phyloP scores from a whole-genome alignment of 2,113 vertebrate species.

The Callionymus lyra region DNA sequence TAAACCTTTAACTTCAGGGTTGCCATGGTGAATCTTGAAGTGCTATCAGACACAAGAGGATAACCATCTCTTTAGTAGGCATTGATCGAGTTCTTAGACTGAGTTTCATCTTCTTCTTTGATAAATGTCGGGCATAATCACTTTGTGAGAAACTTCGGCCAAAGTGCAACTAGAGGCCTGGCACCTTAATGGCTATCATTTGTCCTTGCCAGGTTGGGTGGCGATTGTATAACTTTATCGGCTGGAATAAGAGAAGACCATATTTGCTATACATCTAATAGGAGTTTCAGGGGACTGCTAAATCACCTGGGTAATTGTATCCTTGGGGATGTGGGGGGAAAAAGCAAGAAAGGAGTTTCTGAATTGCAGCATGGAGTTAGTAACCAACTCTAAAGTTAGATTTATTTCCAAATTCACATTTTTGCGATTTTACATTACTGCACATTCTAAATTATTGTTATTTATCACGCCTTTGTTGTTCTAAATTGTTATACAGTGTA shows the following conservation, averaged over 20 bases:
- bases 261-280: constrained; percentile 31
- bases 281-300: constrained; percentile 3
- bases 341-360: too few species aligned
- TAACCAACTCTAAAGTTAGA: too few species aligned
- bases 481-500: too few species aligned
- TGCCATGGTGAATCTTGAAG: too few species aligned
- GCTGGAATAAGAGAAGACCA: constrained; percentile 15
- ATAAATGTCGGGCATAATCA: constrained; percentile 33
- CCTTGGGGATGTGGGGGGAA: too few species aligned
- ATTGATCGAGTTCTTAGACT: constrained; percentile 13
- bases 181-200: constrained; percentile 56
- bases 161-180: constrained; percentile 45
- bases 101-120: constrained; percentile 20
- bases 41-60: constrained; percentile 13
- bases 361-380: too few species aligned
- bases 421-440: too few species aligned
- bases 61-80: constrained; percentile 25
- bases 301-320: constrained; percentile 26
- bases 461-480: too few species aligned
- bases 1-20: too few species aligned
- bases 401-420: too few species aligned
- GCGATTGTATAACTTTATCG: constrained; percentile 40
- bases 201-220: constrained; percentile 57
- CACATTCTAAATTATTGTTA: too few species aligned
- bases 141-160: constrained; percentile 32